Percentiles rank a stretch among this genome's conserved stretches.
Evolutionary conservation across 2,888 invertebrate genomes (phyloP).

Genomic region (Arge pagana): DNA sequence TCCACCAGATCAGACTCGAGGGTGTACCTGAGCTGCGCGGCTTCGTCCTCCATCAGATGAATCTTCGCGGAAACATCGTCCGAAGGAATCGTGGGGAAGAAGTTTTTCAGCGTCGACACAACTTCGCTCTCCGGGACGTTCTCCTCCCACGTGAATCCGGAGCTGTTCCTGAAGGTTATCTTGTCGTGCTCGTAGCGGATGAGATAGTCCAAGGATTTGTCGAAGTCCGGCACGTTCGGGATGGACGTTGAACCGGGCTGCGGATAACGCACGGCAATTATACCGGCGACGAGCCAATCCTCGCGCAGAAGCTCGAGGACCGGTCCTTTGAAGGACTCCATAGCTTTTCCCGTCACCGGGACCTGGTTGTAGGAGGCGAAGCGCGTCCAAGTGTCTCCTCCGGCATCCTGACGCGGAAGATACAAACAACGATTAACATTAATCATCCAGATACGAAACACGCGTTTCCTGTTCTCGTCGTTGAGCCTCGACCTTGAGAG

Average conservation of each 20-base stretch:
- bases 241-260: slow-evolving; percentile 14
- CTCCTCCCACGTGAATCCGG: slow-evolving; percentile 11
- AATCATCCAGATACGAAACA: too few species aligned
- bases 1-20: too few species aligned
- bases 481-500: too few species aligned
- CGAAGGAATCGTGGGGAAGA: slow-evolving; percentile 17
- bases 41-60: background rate
- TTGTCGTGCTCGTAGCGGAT: background rate
- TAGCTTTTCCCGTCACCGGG: background rate
- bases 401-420: background rate
- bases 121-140: background rate
- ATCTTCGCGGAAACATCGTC: slow-evolving; percentile 1
- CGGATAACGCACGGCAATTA: slow-evolving; percentile 13
- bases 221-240: slow-evolving; percentile 19
- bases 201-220: slow-evolving; percentile 9
- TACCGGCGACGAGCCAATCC: slow-evolving; percentile 14
- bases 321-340: slow-evolving; percentile 1
- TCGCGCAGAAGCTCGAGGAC: slow-evolving; percentile 6
- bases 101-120: background rate
- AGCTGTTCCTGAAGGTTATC: slow-evolving; percentile 9
- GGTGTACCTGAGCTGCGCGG: background rate
- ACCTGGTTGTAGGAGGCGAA: slow-evolving; percentile 13
- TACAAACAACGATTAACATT: background rate
- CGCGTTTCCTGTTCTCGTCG: too few species aligned
- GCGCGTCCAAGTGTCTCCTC: slow-evolving; percentile 5